Evolutionary conservation across 2,888 invertebrate species (phyloP).

Genomic region (Hirtodrosophila duncani): DNA sequence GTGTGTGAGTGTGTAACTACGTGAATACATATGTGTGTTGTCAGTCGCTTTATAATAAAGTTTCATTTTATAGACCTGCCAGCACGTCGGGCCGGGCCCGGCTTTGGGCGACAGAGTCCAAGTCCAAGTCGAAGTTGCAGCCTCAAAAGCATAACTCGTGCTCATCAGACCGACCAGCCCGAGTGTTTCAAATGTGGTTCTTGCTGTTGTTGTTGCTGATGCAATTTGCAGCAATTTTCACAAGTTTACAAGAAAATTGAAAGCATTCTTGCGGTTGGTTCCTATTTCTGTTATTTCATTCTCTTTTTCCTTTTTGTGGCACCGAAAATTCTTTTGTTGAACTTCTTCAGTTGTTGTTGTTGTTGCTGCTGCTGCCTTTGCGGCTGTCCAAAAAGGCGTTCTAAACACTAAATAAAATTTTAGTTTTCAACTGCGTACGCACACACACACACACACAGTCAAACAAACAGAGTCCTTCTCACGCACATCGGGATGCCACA

Average conservation of each 20-base stretch:
- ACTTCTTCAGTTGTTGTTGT: conserved; percentile 33
- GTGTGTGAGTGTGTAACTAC: conserved; percentile 15
- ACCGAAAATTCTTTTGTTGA: conserved; percentile 28
- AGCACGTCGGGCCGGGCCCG: conserved; percentile 53
- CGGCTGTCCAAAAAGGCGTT: conserved; percentile 63
- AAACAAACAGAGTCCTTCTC: conserved; percentile 1
- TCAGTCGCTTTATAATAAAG: conserved; percentile 71
- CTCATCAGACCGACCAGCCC: conserved; percentile 50
- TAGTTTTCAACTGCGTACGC: conserved; percentile 64
- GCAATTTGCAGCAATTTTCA: conserved; percentile 40
- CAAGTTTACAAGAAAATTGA: conserved; percentile 58
- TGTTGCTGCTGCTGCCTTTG: conserved; percentile 27
- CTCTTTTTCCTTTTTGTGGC: conserved; percentile 16
- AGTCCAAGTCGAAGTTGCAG: conserved; percentile 40
- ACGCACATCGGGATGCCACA: conserved; percentile 27
- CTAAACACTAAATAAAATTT: conserved; percentile 73
- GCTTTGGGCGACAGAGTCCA: conserved; percentile 53
- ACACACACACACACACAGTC: conserved; percentile 17
- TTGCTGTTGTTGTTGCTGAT: conserved; percentile 23
- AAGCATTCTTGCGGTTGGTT: conserved; percentile 61
- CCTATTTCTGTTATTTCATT: conserved; percentile 33
- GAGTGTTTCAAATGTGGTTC: conserved; percentile 12
- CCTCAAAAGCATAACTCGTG: conserved; percentile 62
- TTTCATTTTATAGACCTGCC: conserved; percentile 69
- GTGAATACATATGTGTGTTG: conserved; percentile 30